Conservation (phyloP, 1,140 invertebrate genomes). For the Trichonephila clavata region DNA sequence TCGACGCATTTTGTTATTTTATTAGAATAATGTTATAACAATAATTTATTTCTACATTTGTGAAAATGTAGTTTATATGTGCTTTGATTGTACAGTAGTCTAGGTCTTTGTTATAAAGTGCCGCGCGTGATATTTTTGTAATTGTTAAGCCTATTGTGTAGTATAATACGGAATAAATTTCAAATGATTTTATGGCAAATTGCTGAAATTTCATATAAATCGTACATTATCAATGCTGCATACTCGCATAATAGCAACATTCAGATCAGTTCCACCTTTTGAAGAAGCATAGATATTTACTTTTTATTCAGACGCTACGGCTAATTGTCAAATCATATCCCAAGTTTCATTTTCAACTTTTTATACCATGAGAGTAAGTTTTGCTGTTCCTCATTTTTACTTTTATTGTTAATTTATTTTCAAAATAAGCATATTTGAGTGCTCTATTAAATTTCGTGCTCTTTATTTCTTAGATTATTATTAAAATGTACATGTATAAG, state of each 20-base stretch:
- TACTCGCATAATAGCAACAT: not conserved
- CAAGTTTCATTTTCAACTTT: not conserved
- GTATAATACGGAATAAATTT: not conserved
- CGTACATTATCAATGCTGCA: not conserved
- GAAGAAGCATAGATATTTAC: not conserved
- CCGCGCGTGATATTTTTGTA: not conserved
- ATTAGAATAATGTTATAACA: not conserved
- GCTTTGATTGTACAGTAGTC: not conserved
- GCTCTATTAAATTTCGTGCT: too few relatives aligned
- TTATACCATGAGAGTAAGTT: slow-evolving; percentile 14
- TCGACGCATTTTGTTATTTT: slow-evolving; percentile 5
- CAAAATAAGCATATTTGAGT: too few relatives aligned
- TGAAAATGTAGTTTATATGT: slow-evolving; percentile 17
- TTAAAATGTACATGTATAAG: too few relatives aligned
- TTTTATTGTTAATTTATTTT: not conserved
- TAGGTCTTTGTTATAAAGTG: slow-evolving; percentile 19
- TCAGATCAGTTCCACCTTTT: not conserved
- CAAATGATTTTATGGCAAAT: not conserved
- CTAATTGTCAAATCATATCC: slow-evolving; percentile 1
- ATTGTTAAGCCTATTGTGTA: slow-evolving; percentile 25
- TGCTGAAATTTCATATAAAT: not conserved
- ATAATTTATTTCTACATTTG: not conserved
- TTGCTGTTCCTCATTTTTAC: not conserved
- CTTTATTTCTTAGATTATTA: too few relatives aligned
- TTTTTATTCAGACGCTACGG: not conserved